Evolutionary conservation across 1,140 invertebrate species (phyloP).

Genomic region (Caenorhabditis latens): DNA sequence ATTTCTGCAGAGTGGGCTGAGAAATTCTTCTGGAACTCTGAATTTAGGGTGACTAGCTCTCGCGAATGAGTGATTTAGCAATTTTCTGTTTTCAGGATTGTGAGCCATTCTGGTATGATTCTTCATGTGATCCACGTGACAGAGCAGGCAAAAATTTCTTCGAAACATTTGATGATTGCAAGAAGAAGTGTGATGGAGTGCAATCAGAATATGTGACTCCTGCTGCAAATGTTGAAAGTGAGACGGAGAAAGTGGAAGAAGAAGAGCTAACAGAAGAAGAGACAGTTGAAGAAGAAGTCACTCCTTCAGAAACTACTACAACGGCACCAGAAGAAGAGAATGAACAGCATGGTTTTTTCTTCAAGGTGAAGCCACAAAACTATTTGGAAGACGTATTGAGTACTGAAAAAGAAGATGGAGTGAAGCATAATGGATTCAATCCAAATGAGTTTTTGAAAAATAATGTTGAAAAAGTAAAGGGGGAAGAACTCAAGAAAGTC

Average conservation of each 20-base stretch:
- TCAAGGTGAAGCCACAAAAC: slow-evolving; percentile 41
- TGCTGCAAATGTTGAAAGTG: not conserved
- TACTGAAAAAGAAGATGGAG: not conserved
- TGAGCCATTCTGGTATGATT: slow-evolving; percentile 64
- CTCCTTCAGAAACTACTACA: not conserved
- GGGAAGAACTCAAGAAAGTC: not conserved
- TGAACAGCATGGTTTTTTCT: not conserved
- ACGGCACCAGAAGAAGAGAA: not conserved
- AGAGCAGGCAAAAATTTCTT: slow-evolving; percentile 59
- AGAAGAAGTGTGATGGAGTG: slow-evolving; percentile 24
- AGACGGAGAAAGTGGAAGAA: not conserved
- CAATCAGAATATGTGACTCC: slow-evolving; percentile 19
- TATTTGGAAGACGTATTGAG: slow-evolving; percentile 30
- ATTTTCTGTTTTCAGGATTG: slow-evolving; percentile 40
- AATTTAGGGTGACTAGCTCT: not conserved
- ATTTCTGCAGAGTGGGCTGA: slow-evolving; percentile 57
- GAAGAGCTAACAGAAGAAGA: not conserved
- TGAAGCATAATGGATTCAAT: slow-evolving; percentile 3
- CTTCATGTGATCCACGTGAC: slow-evolving; percentile 43
- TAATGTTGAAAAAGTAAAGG: not conserved
- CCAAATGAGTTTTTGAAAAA: slow-evolving; percentile 26
- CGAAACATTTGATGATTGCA: slow-evolving; percentile 44
- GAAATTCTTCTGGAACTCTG: slow-evolving; percentile 61
- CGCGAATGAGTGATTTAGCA: not conserved
- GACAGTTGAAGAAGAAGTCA: not conserved